Evolutionary conservation across 2,113 vertebrate genomes (phyloP).

Genomic region (Sarotherodon lohbergeri): DNA sequence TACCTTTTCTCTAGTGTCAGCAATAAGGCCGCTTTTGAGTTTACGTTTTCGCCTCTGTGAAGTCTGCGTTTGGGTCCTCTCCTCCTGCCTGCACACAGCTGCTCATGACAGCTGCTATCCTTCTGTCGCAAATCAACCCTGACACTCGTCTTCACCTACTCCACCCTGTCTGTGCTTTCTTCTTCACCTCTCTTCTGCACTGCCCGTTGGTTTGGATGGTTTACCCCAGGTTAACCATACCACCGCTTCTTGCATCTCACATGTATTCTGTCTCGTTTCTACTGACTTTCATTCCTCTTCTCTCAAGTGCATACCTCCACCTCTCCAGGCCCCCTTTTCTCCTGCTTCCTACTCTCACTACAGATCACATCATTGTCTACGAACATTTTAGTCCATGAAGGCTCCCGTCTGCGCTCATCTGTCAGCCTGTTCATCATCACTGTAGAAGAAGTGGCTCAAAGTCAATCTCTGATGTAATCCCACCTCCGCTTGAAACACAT

Average conservation of each 20-base stretch:
- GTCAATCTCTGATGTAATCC: neutral
- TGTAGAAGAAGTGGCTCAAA: neutral
- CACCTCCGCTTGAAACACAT: neutral
- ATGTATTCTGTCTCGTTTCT: neutral
- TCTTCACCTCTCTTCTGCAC: neutral
- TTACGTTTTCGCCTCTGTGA: rapidly evolving
- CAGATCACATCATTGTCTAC: neutral
- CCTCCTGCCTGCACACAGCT: neutral
- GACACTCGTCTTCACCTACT: neutral
- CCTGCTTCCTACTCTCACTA: neutral
- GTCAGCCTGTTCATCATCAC: neutral
- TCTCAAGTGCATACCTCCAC: neutral
- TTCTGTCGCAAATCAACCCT: rapidly evolving
- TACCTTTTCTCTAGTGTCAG: neutral
- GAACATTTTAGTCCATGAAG: neutral
- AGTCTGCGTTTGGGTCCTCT: neutral
- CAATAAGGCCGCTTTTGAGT: neutral
- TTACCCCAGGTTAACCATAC: neutral
- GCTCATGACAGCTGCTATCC: neutral
- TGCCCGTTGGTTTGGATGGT: neutral
- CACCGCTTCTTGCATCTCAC: neutral
- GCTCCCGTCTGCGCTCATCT: rapidly evolving
- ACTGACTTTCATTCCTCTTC: neutral
- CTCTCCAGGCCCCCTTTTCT: rapidly evolving
- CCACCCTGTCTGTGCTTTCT: neutral